Conservation (phyloP, 2,797 vertebrate genomes). For the Neopelma chrysocephalum region DNA sequence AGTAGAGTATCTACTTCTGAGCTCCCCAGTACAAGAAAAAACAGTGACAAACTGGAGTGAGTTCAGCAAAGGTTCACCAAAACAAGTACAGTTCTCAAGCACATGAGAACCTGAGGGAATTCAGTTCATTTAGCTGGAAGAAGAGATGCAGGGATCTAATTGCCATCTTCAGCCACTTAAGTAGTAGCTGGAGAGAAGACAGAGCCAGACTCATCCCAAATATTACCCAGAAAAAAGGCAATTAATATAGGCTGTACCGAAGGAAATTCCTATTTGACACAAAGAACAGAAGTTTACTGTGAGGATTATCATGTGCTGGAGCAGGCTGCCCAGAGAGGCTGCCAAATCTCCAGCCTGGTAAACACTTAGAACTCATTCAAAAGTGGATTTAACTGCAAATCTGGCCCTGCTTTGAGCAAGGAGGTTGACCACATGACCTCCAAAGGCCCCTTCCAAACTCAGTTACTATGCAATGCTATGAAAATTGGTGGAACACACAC, state of each 20-base stretch:
- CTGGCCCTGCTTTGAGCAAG: background rate
- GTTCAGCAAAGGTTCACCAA: background rate
- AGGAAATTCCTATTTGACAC: background rate
- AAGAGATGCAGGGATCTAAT: background rate
- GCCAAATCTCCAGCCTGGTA: background rate
- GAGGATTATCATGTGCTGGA: background rate
- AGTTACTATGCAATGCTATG: background rate
- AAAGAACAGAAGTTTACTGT: background rate
- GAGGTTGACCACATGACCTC: background rate
- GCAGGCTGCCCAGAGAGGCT: background rate
- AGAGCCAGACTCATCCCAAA: background rate
- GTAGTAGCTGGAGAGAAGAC: background rate
- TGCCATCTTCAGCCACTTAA: background rate
- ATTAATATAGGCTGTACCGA: background rate
- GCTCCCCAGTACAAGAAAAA: background rate
- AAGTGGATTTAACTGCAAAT: background rate
- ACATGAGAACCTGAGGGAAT: background rate
- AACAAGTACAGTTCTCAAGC: background rate
- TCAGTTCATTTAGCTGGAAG: background rate
- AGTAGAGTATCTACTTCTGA: background rate
- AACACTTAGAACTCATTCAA: background rate
- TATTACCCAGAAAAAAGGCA: background rate
- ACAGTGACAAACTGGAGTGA: background rate
- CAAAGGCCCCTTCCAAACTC: background rate
- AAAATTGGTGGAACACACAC: background rate